Evolutionary conservation across 2,113 vertebrate species (phyloP).

Genomic region (Genyomyrus donnyi): DNA sequence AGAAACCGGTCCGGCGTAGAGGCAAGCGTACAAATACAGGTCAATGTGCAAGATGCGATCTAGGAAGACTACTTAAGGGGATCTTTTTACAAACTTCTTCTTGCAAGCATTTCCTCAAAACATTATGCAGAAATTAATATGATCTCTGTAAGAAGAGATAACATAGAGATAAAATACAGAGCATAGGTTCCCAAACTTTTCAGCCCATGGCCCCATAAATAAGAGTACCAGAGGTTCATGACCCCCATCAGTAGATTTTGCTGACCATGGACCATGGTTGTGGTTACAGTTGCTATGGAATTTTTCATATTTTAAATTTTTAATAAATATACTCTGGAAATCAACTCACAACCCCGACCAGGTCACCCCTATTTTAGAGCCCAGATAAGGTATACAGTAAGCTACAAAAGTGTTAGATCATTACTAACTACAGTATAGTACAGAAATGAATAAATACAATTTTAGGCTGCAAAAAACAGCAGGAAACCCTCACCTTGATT

Average conservation of each 20-base stretch:
- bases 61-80: not conserved
- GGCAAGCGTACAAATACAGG: not conserved
- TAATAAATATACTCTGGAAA: not conserved
- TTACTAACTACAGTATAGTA: not conserved
- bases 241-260: not conserved
- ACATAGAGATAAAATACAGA: no score
- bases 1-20: no score
- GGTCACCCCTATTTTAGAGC: not conserved
- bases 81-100: not conserved
- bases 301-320: no score
- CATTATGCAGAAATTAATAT: not conserved
- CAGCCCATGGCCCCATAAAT: no score
- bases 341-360: not conserved
- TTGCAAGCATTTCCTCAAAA: not conserved
- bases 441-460: not conserved
- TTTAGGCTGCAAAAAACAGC: not conserved
- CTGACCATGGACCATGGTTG: not conserved
- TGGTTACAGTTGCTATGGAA: not conserved
- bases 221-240: not conserved
- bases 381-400: not conserved
- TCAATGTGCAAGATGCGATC: not conserved
- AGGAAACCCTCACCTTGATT: conserved; percentile 64
- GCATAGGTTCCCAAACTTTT: not conserved
- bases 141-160: not conserved
- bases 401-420: not conserved